A percentile compares a stretch with the other conserved stretches of the same genome.
phyloP scores from a whole-genome alignment of 2,888 invertebrate species.

The Brachynemurus nebulosus region DNA sequence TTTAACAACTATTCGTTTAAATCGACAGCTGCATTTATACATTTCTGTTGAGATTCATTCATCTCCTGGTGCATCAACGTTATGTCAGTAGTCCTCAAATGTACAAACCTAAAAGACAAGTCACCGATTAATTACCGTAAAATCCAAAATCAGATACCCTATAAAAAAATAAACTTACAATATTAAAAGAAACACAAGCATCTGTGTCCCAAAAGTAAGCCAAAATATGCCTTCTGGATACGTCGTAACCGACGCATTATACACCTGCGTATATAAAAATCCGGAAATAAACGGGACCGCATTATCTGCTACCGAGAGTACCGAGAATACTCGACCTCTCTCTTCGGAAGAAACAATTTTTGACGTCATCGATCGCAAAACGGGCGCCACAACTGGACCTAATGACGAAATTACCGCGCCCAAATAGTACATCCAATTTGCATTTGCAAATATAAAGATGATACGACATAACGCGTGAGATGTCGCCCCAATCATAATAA shows the following conservation, averaged over 20 bases:
- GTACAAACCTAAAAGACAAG: conserved; percentile 20
- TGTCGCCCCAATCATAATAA: conserved; percentile 56
- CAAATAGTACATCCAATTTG: conserved; percentile 44
- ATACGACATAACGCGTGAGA: conserved; percentile 55
- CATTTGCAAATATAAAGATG: conserved; percentile 47
- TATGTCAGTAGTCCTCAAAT: conserved; percentile 16
- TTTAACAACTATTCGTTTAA: no score
- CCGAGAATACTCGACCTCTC: conserved; percentile 63
- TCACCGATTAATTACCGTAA: no score
- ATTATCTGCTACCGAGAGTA: conserved; percentile 68
- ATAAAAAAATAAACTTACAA: conserved; percentile 43
- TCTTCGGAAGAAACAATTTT: conserved; percentile 59
- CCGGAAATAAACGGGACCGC: conserved; percentile 64
- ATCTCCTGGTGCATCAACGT: conserved; percentile 18
- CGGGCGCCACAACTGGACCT: conserved; percentile 65
- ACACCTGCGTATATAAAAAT: conserved; percentile 56
- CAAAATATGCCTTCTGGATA: conserved; percentile 50
- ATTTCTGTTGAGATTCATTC: conserved; percentile 8
- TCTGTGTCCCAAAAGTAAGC: conserved; percentile 56
- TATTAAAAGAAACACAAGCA: conserved; percentile 46
- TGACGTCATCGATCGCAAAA: conserved; percentile 68
- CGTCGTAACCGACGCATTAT: conserved; percentile 48
- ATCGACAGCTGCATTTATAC: no score
- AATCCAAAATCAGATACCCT: neutral
- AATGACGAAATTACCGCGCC: conserved; percentile 63